Evolutionary conservation across 2,113 vertebrate species (phyloP).

Genomic region (Charina bottae): DNA sequence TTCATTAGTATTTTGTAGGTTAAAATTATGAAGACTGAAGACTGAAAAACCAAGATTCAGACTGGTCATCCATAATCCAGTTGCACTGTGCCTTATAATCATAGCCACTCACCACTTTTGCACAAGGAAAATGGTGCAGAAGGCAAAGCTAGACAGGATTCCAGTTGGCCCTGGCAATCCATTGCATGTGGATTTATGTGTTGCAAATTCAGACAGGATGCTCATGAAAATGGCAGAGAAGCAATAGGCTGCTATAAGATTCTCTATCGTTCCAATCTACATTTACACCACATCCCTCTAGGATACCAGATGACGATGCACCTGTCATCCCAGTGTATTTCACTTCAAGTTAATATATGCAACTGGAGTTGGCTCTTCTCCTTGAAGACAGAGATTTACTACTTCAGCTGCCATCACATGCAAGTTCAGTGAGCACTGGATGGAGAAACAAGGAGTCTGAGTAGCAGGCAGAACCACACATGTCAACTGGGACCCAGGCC

Average conservation of each 20-base stretch:
- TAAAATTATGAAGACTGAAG: not conserved
- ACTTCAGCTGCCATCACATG: not conserved
- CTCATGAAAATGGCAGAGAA: not conserved
- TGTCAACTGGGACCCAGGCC: not conserved
- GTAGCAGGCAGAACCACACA: not conserved
- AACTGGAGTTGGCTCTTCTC: not conserved
- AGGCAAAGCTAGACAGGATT: not conserved
- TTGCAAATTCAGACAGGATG: not conserved
- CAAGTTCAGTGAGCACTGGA: not conserved
- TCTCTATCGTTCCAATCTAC: not conserved
- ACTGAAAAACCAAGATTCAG: not conserved
- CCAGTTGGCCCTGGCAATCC: not conserved
- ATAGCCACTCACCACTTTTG: not conserved
- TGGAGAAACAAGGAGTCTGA: not conserved
- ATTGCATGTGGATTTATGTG: not conserved
- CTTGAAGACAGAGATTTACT: not conserved
- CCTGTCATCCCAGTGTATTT: not conserved
- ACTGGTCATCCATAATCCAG: not conserved
- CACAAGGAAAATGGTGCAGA: not conserved
- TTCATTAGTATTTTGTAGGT: not conserved
- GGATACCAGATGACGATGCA: not conserved
- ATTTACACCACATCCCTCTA: not conserved
- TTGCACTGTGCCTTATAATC: not conserved
- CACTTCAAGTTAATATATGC: not conserved
- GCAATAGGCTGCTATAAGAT: not conserved